phyloP scores from a whole-genome alignment of 2,113 vertebrate species.

The Alexandromys fortis region DNA sequence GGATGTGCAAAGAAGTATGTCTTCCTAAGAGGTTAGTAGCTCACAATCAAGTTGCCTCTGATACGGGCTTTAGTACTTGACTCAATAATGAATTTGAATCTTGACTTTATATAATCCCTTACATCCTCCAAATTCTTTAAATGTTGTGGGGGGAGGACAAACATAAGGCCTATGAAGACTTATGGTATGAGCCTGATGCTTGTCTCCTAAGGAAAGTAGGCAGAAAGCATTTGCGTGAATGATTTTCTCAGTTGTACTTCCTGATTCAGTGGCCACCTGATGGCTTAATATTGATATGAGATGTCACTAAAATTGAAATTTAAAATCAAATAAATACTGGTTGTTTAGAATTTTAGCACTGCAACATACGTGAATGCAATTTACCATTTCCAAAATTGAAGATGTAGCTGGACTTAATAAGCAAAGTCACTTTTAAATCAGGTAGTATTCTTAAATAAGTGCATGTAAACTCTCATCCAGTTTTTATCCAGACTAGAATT shows the following conservation, averaged over 20 bases:
- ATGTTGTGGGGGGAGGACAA: background rate
- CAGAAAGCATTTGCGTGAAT: background rate
- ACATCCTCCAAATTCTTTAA: background rate
- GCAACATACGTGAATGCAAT: conserved; percentile 6
- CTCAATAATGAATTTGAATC: conserved; percentile 31
- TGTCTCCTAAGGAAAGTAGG: background rate
- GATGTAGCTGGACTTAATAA: background rate
- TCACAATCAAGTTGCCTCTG: background rate
- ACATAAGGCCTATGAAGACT: background rate
- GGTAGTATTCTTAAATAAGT: conserved; percentile 44
- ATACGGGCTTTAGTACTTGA: conserved; percentile 29
- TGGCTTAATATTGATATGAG: conserved; percentile 32
- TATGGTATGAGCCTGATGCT: background rate
- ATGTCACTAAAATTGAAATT: conserved; percentile 4
- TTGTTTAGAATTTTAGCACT: conserved; percentile 47
- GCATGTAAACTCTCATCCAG: background rate
- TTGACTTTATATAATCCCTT: conserved; percentile 45
- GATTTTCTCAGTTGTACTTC: conserved; percentile 46
- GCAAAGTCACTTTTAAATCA: background rate
- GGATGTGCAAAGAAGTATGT: background rate
- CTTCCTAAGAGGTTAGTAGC: conserved; percentile 12
- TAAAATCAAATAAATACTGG: conserved; percentile 37
- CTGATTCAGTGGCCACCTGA: background rate
- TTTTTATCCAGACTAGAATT: conserved; percentile 15
- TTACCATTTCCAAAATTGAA: conserved; percentile 38